phyloP scores from a whole-genome alignment of 2,888 invertebrate genomes.

The Drosophila robusta region DNA sequence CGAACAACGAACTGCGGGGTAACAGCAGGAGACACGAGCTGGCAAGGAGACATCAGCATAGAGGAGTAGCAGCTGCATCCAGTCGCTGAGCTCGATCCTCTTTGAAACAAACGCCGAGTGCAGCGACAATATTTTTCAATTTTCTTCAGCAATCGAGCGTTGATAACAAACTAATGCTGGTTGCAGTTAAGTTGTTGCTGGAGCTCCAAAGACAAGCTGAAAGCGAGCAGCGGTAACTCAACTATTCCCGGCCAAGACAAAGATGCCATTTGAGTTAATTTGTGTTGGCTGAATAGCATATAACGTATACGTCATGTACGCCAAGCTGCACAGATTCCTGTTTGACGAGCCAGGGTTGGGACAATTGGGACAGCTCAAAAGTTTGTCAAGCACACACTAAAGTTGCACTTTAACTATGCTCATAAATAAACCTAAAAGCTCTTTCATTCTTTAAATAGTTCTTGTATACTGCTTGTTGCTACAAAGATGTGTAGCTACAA shows the following conservation, averaged over 20 bases:
- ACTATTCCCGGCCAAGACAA: slow-evolving; percentile 18
- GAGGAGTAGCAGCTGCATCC: slow-evolving; percentile 26
- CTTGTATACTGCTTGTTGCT: neutral
- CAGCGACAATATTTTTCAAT: slow-evolving; percentile 80
- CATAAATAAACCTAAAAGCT: slow-evolving; percentile 6
- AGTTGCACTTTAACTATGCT: slow-evolving; percentile 7
- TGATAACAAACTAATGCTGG: slow-evolving; percentile 76
- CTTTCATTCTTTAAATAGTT: neutral
- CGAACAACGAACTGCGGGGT: slow-evolving; percentile 27
- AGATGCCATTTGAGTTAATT: slow-evolving; percentile 42
- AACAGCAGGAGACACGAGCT: slow-evolving; percentile 4
- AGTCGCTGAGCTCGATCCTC: slow-evolving; percentile 44
- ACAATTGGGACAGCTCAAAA: slow-evolving; percentile 9
- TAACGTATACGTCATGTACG: slow-evolving; percentile 36
- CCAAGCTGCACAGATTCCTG: slow-evolving; percentile 23
- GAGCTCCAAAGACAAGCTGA: slow-evolving; percentile 2
- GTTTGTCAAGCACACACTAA: slow-evolving; percentile 6
- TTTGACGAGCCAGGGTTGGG: slow-evolving; percentile 14
- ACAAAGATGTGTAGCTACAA: too few relatives aligned
- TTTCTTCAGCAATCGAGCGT: slow-evolving; percentile 76
- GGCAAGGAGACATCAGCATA: slow-evolving; percentile 17
- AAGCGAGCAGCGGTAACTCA: slow-evolving; percentile 6
- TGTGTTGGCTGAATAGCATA: slow-evolving; percentile 32
- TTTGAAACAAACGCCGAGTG: slow-evolving; percentile 30
- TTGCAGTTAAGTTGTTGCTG: slow-evolving; percentile 45